Base-by-base conservation (phyloP, 2,797 vertebrate genomes). In the Merluccius polli region DNA sequence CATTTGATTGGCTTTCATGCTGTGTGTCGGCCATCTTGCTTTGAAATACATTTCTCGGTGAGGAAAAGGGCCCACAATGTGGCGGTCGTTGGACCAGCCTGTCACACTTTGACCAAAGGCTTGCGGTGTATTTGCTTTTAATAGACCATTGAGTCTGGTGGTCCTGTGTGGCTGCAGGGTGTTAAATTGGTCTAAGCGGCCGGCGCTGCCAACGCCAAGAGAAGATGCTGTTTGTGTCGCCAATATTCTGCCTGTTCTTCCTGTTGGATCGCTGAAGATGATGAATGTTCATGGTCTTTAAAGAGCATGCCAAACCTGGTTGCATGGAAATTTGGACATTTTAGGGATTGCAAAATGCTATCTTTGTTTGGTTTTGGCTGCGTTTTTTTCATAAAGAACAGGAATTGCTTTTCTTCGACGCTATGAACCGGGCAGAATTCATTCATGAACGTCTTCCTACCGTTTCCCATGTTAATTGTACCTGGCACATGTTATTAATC, bases 101-200 rank as follows among this genome's bases (percentile, higher is more conserved):
- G 86, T 86, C 86, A 85, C 80, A 72, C 76, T 79, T 75, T 78
- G 84, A 87, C 82, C 82, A 77, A 41, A 69, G 78, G 79, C 73
- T 77, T 78, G 75, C 78, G 71, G 76, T 76, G 73, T 81, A 79
- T 86, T 82, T 87, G 77, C 75, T 78, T 81, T 84, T 84, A 87
- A 86, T 84, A 78, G 82, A 81, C 75, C n/a, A 12, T 70, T 75
- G 82, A 80, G 82, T 15, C 74, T 33, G 9, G 1, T 67, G 11
- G 72, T 27, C 73, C 79, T 67, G 73, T 71, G 73, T 35, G 75
- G 77, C 76, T 72, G 71, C 71, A 1, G 78, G 72, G 75, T 74
- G 74, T 82, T 86, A 81, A 83, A 86, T 78, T 75, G 87, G 77
- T 77, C 30, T 78, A 73, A 86, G 83, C 79, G 75, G 70, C 77